A percentile compares a stretch with the other conserved stretches of the same genome.
phyloP scores from a whole-genome alignment of 2,113 vertebrate species.

The Myotis brandtii region DNA sequence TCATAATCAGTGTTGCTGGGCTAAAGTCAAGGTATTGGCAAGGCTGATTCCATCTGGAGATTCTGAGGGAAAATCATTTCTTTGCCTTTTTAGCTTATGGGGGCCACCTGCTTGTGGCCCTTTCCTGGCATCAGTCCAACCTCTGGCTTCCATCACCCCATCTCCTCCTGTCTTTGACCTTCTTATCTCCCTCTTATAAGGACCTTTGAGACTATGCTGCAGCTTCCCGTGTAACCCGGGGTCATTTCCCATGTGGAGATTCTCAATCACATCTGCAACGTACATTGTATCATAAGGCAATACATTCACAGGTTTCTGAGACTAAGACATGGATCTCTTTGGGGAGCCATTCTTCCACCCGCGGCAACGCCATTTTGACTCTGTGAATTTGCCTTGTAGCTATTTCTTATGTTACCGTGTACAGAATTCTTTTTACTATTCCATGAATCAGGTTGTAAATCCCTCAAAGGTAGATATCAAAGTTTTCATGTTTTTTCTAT shows the following conservation, averaged over 20 bases:
- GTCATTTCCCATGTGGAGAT: neutral
- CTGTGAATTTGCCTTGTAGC: neutral
- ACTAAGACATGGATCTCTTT: neutral
- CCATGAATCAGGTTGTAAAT: slow-evolving; percentile 39
- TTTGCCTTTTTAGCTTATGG: neutral
- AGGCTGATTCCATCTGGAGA: neutral
- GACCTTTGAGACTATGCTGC: neutral
- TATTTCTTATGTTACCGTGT: slow-evolving; percentile 10
- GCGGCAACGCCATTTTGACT: neutral
- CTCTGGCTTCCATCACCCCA: neutral
- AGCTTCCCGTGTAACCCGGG: neutral
- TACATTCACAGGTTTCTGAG: neutral
- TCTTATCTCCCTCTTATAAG: neutral
- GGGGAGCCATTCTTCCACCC: neutral
- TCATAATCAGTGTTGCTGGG: neutral
- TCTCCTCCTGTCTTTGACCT: neutral
- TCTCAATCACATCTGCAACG: neutral
- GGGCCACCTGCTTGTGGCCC: neutral
- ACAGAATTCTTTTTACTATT: neutral
- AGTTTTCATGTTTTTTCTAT: neutral
- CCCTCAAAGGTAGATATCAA: slow-evolving; percentile 23
- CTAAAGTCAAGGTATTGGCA: neutral
- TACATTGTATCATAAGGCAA: neutral
- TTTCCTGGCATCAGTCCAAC: neutral
- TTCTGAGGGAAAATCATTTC: neutral